phyloP scores from a whole-genome alignment of 2,888 invertebrate species.

The Crematogaster levior region DNA sequence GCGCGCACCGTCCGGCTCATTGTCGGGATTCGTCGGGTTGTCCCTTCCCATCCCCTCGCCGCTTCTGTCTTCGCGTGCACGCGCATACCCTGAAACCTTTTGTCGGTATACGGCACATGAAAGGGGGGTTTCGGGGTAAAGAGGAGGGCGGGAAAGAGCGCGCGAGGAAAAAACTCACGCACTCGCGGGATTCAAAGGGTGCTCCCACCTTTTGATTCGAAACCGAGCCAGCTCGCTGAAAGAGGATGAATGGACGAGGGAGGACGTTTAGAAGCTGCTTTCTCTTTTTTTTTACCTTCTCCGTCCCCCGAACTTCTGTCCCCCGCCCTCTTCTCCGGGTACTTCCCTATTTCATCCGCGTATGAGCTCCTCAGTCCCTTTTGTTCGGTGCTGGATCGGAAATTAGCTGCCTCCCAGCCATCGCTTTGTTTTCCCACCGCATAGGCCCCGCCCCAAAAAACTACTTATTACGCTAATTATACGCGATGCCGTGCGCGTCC shows the following conservation, averaged over 20 bases:
- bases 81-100: constrained; percentile 75
- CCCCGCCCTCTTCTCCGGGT: neutral
- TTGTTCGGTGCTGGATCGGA: constrained; percentile 79
- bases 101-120: constrained; percentile 74
- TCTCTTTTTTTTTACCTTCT: constrained; percentile 64
- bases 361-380: constrained; percentile 72
- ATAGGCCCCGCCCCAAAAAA: constrained; percentile 81
- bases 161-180: constrained; percentile 62
- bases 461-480: constrained; percentile 85
- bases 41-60: constrained; percentile 24
- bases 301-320: constrained; percentile 30
- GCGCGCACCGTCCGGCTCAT: constrained; percentile 72
- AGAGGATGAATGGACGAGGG: constrained; percentile 82
- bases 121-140: constrained; percentile 54
- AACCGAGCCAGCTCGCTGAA: constrained; percentile 74
- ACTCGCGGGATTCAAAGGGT: constrained; percentile 78
- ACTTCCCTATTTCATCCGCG: constrained; percentile 51
- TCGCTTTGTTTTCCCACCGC: constrained; percentile 83
- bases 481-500: constrained; percentile 77
- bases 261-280: constrained; percentile 78
- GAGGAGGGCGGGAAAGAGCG: constrained; percentile 57
- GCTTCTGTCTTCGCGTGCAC: constrained; percentile 70
- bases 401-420: constrained; percentile 84
- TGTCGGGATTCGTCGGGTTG: constrained; percentile 65
- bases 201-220: constrained; percentile 81